These are phyloP conservation scores for Unio pictorum DNA, from an alignment of 2,888 invertebrate species.

Conservation along the genomic window DNA sequence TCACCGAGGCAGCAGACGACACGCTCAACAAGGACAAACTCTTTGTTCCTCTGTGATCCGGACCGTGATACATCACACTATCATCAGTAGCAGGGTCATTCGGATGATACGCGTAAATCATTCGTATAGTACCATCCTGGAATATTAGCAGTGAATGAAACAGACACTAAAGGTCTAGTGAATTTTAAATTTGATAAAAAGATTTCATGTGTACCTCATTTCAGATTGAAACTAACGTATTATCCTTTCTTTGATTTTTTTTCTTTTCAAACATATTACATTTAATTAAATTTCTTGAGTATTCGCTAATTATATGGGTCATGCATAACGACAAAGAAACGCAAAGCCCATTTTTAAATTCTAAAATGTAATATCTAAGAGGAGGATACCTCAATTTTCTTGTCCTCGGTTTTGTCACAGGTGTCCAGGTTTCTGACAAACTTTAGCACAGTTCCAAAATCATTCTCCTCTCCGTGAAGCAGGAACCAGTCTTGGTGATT, in stretches of 20 bases:
- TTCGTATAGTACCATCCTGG: conserved; percentile 27
- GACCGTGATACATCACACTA: conserved; percentile 19
- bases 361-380: no score
- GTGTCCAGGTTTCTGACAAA: conserved; percentile 45
- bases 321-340: no score
- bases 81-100: conserved; percentile 21
- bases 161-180: no score
- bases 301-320: no score
- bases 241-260: no score
- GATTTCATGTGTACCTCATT: no score
- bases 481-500: conserved; percentile 47
- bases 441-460: conserved; percentile 45
- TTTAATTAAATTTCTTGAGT: no score
- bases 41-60: conserved; percentile 26
- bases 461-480: conserved; percentile 37
- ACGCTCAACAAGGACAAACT: conserved; percentile 25
- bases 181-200: no score
- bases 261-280: no score
- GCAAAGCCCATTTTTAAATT: no score
- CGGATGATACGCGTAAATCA: conserved; percentile 25
- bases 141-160: not conserved
- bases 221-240: no score
- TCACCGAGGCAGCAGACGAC: conserved; percentile 1
- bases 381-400: conserved; percentile 37
- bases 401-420: conserved; percentile 45